A percentile compares a stretch with the other conserved stretches of the same genome.
Conservation (phyloP, 2,888 invertebrate genomes). For the Spatulosminthurus flaviceps region DNA sequence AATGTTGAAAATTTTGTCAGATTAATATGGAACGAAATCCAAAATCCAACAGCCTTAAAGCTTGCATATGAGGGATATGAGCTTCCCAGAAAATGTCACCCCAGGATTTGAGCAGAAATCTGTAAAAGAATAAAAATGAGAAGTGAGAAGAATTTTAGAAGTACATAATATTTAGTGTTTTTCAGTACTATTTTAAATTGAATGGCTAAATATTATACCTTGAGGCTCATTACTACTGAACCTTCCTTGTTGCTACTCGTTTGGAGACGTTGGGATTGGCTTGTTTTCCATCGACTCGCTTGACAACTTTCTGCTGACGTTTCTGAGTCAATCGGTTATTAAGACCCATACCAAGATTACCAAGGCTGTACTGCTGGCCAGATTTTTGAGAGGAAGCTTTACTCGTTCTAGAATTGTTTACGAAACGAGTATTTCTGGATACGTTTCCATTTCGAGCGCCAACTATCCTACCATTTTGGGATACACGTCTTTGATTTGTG, state of each 20-base stretch:
- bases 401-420: background rate
- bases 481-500: conserved; percentile 7
- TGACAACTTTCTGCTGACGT: background rate
- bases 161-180: too few relatives aligned
- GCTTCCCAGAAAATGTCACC: too few relatives aligned
- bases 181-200: too few relatives aligned
- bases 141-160: too few relatives aligned
- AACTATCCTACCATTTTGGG: background rate
- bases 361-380: background rate
- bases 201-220: too few relatives aligned
- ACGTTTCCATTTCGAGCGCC: background rate
- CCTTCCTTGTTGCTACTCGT: too few relatives aligned
- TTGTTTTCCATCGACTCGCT: background rate
- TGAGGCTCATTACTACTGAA: background rate
- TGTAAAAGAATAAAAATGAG: too few relatives aligned
- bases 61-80: too few relatives aligned
- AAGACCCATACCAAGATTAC: conserved; percentile 6
- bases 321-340: conserved; percentile 12
- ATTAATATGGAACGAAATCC: too few relatives aligned
- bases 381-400: background rate
- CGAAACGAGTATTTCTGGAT: background rate
- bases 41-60: too few relatives aligned
- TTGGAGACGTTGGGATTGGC: background rate
- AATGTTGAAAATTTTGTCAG: too few relatives aligned
- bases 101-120: too few relatives aligned